A percentile compares a stretch with the other conserved stretches of the same genome.
phyloP scores from a whole-genome alignment of 53 echinoderm and acorn worm species.

The Mesocentrotus franciscanus region DNA sequence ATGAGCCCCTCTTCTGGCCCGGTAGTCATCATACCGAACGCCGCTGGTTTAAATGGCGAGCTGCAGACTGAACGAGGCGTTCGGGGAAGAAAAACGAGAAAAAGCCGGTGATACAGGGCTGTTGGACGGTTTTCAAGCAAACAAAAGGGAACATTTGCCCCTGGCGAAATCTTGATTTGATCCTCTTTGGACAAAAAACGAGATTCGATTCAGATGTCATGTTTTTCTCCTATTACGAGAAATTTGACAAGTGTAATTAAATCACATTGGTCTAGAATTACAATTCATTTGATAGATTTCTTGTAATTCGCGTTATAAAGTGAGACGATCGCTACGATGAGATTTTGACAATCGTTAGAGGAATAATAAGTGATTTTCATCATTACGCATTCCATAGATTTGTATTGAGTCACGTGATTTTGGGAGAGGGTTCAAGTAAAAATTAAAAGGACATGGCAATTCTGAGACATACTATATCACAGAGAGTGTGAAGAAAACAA shows the following conservation, averaged over 20 bases:
- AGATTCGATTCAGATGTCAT: conserved; percentile 55
- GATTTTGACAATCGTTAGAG: conserved; percentile 11
- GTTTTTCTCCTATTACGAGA: conserved; percentile 34
- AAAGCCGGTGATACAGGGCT: neutral
- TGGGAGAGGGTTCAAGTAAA: no score
- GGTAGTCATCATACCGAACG: conserved; percentile 39
- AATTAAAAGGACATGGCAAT: no score
- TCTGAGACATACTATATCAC: no score
- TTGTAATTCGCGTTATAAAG: neutral
- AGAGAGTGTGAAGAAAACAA: no score
- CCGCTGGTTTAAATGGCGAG: conserved; percentile 32
- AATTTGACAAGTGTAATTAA: conserved; percentile 58
- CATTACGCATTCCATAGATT: neutral
- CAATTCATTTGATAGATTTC: conserved; percentile 25
- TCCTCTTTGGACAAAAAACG: conserved; percentile 7
- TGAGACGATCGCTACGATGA: neutral
- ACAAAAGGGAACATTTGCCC: conserved; percentile 54
- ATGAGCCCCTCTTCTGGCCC: conserved; percentile 52
- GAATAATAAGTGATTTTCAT: neutral
- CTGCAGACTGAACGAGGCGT: neutral
- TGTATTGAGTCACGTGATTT: neutral
- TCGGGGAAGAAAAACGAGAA: neutral
- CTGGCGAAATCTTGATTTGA: conserved; percentile 26
- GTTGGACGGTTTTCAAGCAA: neutral
- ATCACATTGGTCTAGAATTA: conserved; percentile 43